Conservation (phyloP, 2,113 vertebrate genomes). For the Trichomycterus rosablanca region DNA sequence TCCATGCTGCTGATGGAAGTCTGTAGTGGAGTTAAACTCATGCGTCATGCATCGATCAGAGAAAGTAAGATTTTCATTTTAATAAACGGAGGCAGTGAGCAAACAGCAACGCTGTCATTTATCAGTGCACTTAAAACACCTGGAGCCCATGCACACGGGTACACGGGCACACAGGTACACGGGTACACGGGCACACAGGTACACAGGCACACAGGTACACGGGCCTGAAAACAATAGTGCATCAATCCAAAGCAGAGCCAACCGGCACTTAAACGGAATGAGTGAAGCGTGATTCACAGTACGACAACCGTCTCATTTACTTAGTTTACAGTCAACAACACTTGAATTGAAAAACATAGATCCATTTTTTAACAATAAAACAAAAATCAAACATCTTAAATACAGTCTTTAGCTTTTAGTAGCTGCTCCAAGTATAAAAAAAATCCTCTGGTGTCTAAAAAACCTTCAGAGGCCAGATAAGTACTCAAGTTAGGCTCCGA, state of each 20-base stretch:
- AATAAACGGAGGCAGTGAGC: conserved; percentile 20
- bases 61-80: too few relatives aligned
- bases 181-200: too few relatives aligned
- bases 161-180: neutral
- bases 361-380: too few relatives aligned
- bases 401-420: neutral
- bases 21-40: conserved; percentile 1
- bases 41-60: conserved; percentile 26
- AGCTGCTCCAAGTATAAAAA: conserved; percentile 25
- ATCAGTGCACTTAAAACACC: conserved; percentile 44
- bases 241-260: conserved; percentile 19
- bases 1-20: conserved; percentile 2
- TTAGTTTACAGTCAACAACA: too few relatives aligned
- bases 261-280: conserved; percentile 4
- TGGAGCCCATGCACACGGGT: neutral
- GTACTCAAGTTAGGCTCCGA: too few relatives aligned
- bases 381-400: too few relatives aligned
- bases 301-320: too few relatives aligned
- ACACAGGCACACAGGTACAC: neutral
- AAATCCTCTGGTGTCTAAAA: too few relatives aligned
- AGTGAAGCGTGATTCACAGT: conserved; percentile 15
- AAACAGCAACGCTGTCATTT: conserved; percentile 3
- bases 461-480: too few relatives aligned
- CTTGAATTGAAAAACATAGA: too few relatives aligned
- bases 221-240: conserved; percentile 17